Percentiles rank a stretch among this genome's conserved stretches.
Conservation (phyloP, 2,113 vertebrate genomes). For the Oncorhynchus masou region DNA sequence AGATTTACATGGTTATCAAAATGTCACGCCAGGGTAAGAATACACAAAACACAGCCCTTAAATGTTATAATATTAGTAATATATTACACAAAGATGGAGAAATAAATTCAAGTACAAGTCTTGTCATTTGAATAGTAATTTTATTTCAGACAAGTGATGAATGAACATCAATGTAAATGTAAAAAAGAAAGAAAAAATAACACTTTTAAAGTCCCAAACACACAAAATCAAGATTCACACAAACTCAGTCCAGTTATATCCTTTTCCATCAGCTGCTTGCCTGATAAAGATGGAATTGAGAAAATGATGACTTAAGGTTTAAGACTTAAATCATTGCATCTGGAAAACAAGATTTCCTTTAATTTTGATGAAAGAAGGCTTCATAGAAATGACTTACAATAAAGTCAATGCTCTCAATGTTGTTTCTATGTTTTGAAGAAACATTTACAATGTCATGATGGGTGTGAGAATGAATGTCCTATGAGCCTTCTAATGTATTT, state of each 20-base stretch:
- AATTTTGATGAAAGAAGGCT: slow-evolving; percentile 26
- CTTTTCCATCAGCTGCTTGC: not conserved
- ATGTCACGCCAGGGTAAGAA: too few species aligned
- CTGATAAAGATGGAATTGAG: not conserved
- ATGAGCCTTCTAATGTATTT: slow-evolving; percentile 30
- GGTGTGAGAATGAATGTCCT: slow-evolving; percentile 16
- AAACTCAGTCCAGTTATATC: slow-evolving; percentile 21
- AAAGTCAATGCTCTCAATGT: slow-evolving; percentile 27
- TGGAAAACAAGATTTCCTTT: slow-evolving; percentile 19
- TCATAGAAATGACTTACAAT: slow-evolving; percentile 22
- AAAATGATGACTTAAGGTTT: not conserved
- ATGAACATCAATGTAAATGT: slow-evolving; percentile 43
- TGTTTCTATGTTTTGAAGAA: slow-evolving; percentile 40
- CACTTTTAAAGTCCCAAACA: slow-evolving; percentile 55
- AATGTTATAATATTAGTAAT: not conserved
- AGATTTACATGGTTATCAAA: too few species aligned
- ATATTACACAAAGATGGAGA: not conserved
- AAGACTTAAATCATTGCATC: not conserved
- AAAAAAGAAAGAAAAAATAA: slow-evolving; percentile 37
- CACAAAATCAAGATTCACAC: slow-evolving; percentile 47
- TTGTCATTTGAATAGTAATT: slow-evolving; percentile 48
- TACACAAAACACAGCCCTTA: too few species aligned
- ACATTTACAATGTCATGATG: slow-evolving; percentile 12
- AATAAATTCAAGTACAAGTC: slow-evolving; percentile 11
- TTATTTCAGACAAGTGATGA: slow-evolving; percentile 67